Evolutionary conservation across 2,888 invertebrate genomes (phyloP), one percentile per base, ranked within the genome.

Genomic region (Orchesella flavescens): DNA sequence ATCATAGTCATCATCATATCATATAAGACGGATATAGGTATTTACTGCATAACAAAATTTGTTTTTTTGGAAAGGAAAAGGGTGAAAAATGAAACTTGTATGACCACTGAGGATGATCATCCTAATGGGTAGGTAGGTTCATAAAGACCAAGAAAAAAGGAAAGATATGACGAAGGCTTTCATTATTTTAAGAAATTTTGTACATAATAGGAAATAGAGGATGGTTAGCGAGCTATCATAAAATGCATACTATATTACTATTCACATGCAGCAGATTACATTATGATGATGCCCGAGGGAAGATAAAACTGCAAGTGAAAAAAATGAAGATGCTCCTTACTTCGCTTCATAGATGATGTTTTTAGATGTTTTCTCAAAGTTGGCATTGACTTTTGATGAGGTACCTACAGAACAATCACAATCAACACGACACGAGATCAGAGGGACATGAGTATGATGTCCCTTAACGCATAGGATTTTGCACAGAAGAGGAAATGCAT

Each of bases 71-170:
- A 76, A 68, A 68, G n/a, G 49, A 75, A 34, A 66, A 55, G 15
- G 66, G 44, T 44, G 24, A 65, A 77, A 77, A 68, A 77, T 77
- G 77, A 77, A 77, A 77, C 77, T 69, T 61, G 77, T n/a, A 24
- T 68, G 69, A 68, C 77, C 68, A 77, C 53, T 79, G 79, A 72
- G 65, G 72, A 79, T 72, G 72, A 71, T 63, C 65, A 72, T 55
- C 43, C 19, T n/a, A 68, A 49, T 43, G 66, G 59, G 55, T 71
- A 72, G 61, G 63, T 78, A 55, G 23, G 46, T 23, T 44, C 57
- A 23, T 63, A 21, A 49, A 15, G 19, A 49, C 17, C 21, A 66
- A 46, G 44, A 59, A 24, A 69, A 46, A 55, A 78, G 46, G 49
- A 71, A 69, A 78, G 71, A 78, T 61, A 66, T 55, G 69, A 23